Percentiles rank a stretch among this genome's conserved stretches.
Conservation (phyloP, 2,888 invertebrate genomes). For the Dicyrtoma fusca region DNA sequence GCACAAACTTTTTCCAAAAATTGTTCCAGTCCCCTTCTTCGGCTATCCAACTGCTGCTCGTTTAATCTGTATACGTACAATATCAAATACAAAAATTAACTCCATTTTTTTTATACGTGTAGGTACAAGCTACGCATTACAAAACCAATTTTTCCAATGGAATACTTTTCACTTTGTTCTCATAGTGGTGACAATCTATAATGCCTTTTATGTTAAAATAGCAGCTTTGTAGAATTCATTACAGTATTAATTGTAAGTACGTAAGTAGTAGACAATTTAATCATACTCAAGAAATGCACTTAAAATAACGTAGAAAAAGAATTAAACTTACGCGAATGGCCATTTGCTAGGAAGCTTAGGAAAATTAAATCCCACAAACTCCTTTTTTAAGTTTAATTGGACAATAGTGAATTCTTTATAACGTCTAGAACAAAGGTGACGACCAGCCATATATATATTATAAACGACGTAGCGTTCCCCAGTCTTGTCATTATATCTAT, state of each 20-base stretch:
- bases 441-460: constrained; percentile 98
- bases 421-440: constrained; percentile 93
- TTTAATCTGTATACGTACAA: constrained; percentile 70
- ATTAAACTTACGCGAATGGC: constrained; percentile 67
- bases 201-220: no score
- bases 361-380: constrained; percentile 93
- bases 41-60: constrained; percentile 94
- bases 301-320: background rate
- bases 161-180: no score
- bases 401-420: constrained; percentile 94
- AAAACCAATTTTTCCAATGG: no score
- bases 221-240: no score
- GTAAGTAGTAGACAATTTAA: background rate
- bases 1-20: constrained; percentile 99
- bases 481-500: constrained; percentile 71
- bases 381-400: constrained; percentile 85
- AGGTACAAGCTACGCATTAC: no score
- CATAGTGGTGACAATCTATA: no score
- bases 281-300: background rate
- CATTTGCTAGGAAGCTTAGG: constrained; percentile 98
- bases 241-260: constrained; percentile 5
- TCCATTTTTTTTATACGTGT: no score
- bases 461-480: constrained; percentile 92
- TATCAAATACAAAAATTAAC: no score
- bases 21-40: constrained; percentile 92